These are phyloP conservation scores for Zaprionus davidi DNA, from an alignment of 1,140 invertebrate species.

Conservation along the genomic window DNA sequence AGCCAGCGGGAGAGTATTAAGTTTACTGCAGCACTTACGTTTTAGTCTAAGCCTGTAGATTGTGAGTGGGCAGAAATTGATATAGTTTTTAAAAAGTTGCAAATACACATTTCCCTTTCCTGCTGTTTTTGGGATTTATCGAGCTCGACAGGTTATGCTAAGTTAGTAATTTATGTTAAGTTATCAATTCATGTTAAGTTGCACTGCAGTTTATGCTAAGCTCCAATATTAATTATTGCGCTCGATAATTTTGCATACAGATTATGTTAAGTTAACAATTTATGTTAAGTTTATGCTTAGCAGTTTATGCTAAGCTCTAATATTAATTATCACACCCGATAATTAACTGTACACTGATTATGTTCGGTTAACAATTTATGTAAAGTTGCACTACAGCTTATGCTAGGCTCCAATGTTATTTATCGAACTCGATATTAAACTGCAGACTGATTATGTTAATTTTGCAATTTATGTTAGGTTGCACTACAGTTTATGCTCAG, in stretches of 20 bases:
- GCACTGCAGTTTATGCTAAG: not conserved
- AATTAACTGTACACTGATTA: too few relatives aligned
- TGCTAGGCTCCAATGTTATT: not conserved
- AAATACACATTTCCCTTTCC: not conserved
- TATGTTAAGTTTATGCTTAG: too few relatives aligned
- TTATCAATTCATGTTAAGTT: not conserved
- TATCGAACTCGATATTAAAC: too few relatives aligned
- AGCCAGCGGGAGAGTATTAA: slow-evolving; percentile 2
- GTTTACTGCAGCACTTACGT: slow-evolving; percentile 6
- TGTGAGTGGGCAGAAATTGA: not conserved
- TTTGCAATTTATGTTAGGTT: too few relatives aligned
- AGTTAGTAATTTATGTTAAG: not conserved
- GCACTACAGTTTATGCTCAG: not conserved
- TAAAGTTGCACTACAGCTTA: too few relatives aligned
- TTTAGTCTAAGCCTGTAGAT: not conserved
- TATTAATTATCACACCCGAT: too few relatives aligned
- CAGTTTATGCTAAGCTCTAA: not conserved
- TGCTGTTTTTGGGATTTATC: not conserved
- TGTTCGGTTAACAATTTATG: too few relatives aligned
- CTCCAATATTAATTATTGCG: not conserved
- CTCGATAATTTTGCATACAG: too few relatives aligned
- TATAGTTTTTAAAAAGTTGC: not conserved
- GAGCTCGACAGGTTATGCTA: not conserved
- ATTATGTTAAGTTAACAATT: too few relatives aligned
- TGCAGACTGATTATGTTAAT: too few relatives aligned